Conservation (phyloP, 2,797 vertebrate genomes). For the Cetoscarus ocellatus region DNA sequence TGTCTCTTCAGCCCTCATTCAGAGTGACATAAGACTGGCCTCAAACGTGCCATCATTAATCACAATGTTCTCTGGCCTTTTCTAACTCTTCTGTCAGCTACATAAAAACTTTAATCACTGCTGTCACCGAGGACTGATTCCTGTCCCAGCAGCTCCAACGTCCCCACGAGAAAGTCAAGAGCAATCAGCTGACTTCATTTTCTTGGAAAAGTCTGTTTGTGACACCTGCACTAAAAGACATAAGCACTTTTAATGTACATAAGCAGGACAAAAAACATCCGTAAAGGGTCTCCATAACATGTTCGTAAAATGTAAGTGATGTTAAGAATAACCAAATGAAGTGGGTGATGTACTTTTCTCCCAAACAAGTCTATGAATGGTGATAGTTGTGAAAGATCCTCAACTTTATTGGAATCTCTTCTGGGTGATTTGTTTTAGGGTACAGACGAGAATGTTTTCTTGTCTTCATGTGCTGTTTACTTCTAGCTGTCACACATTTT, state of each 20-base stretch:
- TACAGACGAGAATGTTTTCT: conserved; percentile 3
- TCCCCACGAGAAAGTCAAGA: conserved; percentile 78
- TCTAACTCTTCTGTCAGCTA: conserved; percentile 75
- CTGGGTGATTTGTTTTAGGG: conserved; percentile 9
- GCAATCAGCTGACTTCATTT: conserved; percentile 79
- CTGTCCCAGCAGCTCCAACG: conserved; percentile 65
- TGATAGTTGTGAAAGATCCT: conserved; percentile 44
- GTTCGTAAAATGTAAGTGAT: conserved; percentile 71
- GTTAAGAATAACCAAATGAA: conserved; percentile 66
- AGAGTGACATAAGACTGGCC: conserved; percentile 80
- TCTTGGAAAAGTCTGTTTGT: conserved; percentile 79
- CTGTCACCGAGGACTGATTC: conserved; percentile 65
- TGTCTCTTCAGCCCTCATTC: conserved; percentile 75
- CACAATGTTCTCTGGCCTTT: conserved; percentile 76
- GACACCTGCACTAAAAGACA: conserved; percentile 79
- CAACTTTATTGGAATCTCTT: conserved; percentile 14
- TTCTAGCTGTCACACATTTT: no score
- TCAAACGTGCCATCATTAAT: conserved; percentile 74
- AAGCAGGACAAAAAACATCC: conserved; percentile 52
- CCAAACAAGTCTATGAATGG: conserved; percentile 48
- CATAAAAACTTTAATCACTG: conserved; percentile 74
- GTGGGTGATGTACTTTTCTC: conserved; percentile 66
- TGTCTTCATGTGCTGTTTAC: conserved; percentile 13
- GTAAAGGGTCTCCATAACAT: conserved; percentile 57
- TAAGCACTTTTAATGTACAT: conserved; percentile 65